These are phyloP conservation scores for Oxyruncus cristatus DNA, from an alignment of 2,113 vertebrate species.

Conservation along the genomic window DNA sequence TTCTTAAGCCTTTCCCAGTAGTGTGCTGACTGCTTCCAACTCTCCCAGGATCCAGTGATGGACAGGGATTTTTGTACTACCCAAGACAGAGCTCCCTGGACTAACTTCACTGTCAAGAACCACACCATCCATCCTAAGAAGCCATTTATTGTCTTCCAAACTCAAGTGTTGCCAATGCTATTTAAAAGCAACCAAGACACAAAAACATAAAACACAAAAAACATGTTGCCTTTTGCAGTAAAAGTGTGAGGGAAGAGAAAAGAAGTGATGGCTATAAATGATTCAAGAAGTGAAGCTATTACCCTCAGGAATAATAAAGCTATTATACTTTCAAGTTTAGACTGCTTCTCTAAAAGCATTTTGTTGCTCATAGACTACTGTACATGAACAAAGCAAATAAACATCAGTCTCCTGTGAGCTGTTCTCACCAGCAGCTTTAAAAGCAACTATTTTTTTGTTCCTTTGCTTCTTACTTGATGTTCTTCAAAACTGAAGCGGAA, in stretches of 20 bases:
- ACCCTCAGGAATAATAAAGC: not conserved
- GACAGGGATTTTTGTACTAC: not conserved
- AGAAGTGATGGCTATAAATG: not conserved
- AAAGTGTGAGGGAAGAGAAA: not conserved
- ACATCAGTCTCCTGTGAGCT: slow-evolving; percentile 26
- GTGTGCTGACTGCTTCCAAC: not conserved
- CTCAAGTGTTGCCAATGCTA: not conserved
- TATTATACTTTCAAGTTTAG: slow-evolving; percentile 39
- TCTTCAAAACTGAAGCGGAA: slow-evolving; percentile 3
- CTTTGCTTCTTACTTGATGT: not conserved
- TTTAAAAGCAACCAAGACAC: not conserved
- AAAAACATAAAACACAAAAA: not conserved
- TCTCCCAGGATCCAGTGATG: not conserved
- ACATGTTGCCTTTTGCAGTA: not conserved
- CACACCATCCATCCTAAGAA: not conserved
- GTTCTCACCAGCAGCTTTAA: slow-evolving; percentile 24
- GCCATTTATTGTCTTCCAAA: not conserved
- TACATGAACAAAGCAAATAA: slow-evolving; percentile 34
- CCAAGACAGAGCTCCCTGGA: not conserved
- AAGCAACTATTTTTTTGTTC: not conserved
- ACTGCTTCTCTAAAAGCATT: slow-evolving; percentile 1
- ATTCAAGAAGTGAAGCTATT: not conserved
- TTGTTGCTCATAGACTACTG: slow-evolving; percentile 51
- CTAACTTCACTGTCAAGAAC: not conserved
- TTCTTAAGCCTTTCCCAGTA: not conserved